Percentiles rank a stretch among this genome's conserved stretches.
Conservation (phyloP, 2,113 vertebrate species). For the Leucoraja erinaceus region DNA sequence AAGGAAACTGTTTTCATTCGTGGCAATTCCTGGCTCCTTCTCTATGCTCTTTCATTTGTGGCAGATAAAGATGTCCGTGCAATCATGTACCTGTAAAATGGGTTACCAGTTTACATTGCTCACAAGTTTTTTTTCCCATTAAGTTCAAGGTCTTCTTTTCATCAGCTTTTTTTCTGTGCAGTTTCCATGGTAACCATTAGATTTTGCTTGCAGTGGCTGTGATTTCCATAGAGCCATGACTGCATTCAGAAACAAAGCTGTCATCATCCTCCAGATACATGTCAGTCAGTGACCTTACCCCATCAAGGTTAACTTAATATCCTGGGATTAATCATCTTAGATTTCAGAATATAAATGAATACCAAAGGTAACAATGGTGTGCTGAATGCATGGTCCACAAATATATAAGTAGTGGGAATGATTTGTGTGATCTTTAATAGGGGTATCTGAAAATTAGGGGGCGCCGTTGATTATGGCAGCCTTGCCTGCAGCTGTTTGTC, state of each 20-base stretch:
- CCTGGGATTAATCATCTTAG: neutral
- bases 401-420: neutral
- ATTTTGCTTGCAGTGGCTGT: neutral
- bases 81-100: neutral
- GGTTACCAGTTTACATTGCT: neutral
- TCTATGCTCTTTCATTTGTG: neutral
- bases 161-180: neutral
- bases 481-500: too few relatives aligned
- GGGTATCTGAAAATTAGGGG: too few relatives aligned
- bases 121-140: neutral
- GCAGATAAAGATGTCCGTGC: too few relatives aligned
- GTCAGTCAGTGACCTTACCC: neutral
- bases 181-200: conserved; percentile 21
- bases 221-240: neutral
- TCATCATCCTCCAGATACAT: conserved; percentile 3
- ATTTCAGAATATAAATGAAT: neutral
- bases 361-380: neutral
- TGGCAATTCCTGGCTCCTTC: neutral
- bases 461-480: too few relatives aligned
- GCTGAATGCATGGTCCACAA: neutral
- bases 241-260: neutral
- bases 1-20: neutral
- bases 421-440: neutral
- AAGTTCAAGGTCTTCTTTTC: neutral
- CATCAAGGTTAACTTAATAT: neutral